Base-by-base conservation (phyloP, 2,888 invertebrate genomes). In the Drosophila incognita region DNA sequence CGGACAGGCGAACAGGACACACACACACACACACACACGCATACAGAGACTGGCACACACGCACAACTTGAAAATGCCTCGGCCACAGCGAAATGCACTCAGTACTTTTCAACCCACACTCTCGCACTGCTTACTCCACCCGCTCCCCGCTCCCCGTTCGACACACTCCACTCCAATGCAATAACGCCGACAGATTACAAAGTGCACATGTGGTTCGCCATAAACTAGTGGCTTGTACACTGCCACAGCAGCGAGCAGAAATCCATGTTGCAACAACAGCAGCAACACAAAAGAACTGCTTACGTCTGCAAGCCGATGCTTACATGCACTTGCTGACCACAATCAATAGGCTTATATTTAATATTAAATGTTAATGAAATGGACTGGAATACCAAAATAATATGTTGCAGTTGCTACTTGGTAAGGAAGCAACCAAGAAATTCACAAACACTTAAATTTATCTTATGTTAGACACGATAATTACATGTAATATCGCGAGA, bases 131-230 rank as follows among this genome's bases (percentile, higher is more conserved):
- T 13, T 42, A 21, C n/a, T 6, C 33, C n/a, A 8, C 11, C 33
- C 33, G 33, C 11, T 33, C 24, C 1, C 31, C 29, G 29, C 24
- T 24, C 2, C 33, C 46, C 38, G 24, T 18, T 21, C 33, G 27
- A 24, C 33, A 48, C 38, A 13, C 38, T 1, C 3, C 33, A 11
- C n/a, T 59, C 61, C 78, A 82, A 86, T 79, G 87, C 87, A 87
- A 89, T 89, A 87, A 87, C 89, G 87, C 89, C 85, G 87, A 78
- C 89, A 87, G 89, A 87, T 87, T 87, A 87, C 89, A 87, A 89
- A 89, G 89, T 89, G 87, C 87, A 89, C 89, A 87, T 87, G 87
- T 77, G 87, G 87, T 87, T 82, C 85, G 85, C 87, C 87, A 80
- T 82, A 76, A 82, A 87, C 87, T 83, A 85, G 83, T 87, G 85